phyloP scores from a whole-genome alignment of 2,797 vertebrate species.

The Melanogrammus aeglefinus region DNA sequence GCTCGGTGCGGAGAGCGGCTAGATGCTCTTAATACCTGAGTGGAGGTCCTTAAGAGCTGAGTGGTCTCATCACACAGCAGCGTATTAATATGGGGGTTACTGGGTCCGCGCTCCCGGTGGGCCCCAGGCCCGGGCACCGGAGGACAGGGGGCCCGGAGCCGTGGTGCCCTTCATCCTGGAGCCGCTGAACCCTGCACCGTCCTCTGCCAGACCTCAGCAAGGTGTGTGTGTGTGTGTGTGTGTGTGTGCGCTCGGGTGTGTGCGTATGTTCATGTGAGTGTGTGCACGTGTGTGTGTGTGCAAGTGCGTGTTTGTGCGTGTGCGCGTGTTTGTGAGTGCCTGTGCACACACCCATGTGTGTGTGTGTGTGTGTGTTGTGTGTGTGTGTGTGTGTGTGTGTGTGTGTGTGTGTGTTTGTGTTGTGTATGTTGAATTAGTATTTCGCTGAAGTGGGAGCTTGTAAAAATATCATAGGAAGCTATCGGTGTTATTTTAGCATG shows the following conservation, averaged over 20 bases:
- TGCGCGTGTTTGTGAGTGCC: slow-evolving; percentile 10
- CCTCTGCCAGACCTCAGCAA: not conserved
- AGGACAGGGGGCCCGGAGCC: not conserved
- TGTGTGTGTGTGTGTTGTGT: no score
- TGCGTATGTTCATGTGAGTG: slow-evolving; percentile 27
- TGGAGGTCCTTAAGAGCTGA: not conserved
- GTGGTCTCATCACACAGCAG: not conserved
- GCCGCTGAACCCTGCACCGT: not conserved
- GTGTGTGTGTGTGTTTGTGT: not conserved
- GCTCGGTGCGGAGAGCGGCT: not conserved
- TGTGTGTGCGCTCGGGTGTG: not conserved
- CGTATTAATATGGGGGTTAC: not conserved
- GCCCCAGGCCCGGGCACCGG: not conserved
- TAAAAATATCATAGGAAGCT: not conserved
- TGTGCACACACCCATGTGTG: no score
- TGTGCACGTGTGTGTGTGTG: slow-evolving; percentile 22
- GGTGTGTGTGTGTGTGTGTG: not conserved
- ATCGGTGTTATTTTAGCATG: not conserved
- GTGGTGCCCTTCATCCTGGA: not conserved
- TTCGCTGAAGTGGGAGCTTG: not conserved
- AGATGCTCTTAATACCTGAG: not conserved
- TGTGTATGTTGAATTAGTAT: not conserved
- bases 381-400: not conserved
- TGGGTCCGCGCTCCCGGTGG: not conserved
- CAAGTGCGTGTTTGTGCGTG: slow-evolving; percentile 17